A percentile compares a stretch with the other conserved stretches of the same genome.
phyloP scores from a whole-genome alignment of 2,888 invertebrate genomes.

The Eristalinus aeneus region DNA sequence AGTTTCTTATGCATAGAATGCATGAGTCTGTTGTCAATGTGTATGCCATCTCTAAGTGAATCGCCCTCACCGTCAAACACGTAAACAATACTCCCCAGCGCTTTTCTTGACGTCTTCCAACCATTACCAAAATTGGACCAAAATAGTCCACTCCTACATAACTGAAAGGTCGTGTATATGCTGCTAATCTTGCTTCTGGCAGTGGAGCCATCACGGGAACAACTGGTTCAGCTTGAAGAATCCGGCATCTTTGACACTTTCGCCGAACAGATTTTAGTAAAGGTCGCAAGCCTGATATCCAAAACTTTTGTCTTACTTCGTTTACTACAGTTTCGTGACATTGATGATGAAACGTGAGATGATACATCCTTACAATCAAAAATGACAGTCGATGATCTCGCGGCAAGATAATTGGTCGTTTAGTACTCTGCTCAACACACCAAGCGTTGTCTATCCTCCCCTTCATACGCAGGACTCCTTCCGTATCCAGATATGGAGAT shows the following conservation, averaged over 20 bases:
- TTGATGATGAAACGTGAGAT: background rate
- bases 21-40: conserved; percentile 47
- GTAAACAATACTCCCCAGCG: background rate
- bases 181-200: conserved; percentile 10
- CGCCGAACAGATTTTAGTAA: background rate
- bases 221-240: background rate
- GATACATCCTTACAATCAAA: background rate
- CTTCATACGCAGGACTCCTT: background rate
- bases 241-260: background rate
- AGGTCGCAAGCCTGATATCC: background rate
- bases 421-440: background rate
- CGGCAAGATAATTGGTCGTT: background rate
- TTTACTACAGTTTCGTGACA: conserved; percentile 3
- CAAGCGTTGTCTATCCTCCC: background rate
- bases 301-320: background rate
- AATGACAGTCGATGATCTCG: background rate
- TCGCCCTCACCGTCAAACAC: conserved; percentile 49
- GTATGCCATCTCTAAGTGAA: conserved; percentile 61
- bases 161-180: conserved; percentile 21
- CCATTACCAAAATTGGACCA: conserved; percentile 29
- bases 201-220: conserved; percentile 16
- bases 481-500: background rate
- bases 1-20: conserved; percentile 55
- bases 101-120: conserved; percentile 16
- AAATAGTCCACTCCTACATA: conserved; percentile 38